A percentile compares a stretch with the other conserved stretches of the same genome.
Conservation (phyloP, 2,888 invertebrate species). For the Macrosiphum euphorbiae region DNA sequence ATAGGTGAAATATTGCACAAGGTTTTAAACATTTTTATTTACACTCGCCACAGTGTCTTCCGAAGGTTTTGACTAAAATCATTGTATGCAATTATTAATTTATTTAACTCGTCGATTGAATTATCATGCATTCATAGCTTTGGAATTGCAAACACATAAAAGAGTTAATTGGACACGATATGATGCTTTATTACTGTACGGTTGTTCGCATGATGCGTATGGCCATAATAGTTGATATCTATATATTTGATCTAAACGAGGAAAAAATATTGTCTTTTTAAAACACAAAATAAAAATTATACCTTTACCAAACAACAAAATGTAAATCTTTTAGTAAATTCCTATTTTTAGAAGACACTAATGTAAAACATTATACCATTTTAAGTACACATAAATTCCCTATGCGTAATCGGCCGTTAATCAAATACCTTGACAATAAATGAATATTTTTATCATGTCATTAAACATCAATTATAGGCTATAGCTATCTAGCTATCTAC, state of each 20-base stretch:
- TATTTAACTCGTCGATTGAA: background rate
- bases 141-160: background rate
- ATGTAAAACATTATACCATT: background rate
- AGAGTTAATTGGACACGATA: background rate
- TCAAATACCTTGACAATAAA: background rate
- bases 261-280: background rate
- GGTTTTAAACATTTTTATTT: background rate
- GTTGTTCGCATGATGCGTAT: background rate
- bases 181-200: background rate
- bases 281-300: background rate
- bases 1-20: constrained; percentile 22
- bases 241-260: background rate
- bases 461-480: background rate
- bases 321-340: background rate
- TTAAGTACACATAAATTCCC: background rate
- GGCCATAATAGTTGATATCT: background rate
- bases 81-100: background rate
- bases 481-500: too few relatives aligned
- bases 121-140: background rate
- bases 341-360: background rate
- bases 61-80: constrained; percentile 10
- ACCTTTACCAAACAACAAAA: background rate
- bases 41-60: background rate
- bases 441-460: background rate
- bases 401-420: background rate